A percentile compares a stretch with the other conserved stretches of the same genome.
These are phyloP conservation scores for Thrips palmi DNA, from an alignment of 1,140 invertebrate genomes.

Conservation along the genomic window DNA sequence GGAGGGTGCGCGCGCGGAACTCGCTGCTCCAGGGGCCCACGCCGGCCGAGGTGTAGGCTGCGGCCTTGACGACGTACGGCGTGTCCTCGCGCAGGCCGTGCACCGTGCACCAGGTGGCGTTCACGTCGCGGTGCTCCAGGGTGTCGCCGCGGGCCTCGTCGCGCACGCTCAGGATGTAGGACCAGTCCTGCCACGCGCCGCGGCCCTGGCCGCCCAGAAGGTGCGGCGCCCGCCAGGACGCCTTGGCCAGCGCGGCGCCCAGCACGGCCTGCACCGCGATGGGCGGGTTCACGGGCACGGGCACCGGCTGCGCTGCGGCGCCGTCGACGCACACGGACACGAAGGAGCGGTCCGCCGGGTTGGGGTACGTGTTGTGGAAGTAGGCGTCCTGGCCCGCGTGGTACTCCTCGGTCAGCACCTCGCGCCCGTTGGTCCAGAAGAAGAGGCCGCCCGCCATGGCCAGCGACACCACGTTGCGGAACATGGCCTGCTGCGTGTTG, in stretches of 20 bases:
- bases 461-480: slow-evolving; percentile 56
- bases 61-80: slow-evolving; percentile 55
- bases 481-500: slow-evolving; percentile 56
- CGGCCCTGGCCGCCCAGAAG: slow-evolving; percentile 56
- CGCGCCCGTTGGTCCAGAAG: slow-evolving; percentile 62
- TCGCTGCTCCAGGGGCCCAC: slow-evolving; percentile 65
- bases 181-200: slow-evolving; percentile 70
- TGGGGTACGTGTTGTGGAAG: slow-evolving; percentile 52
- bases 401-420: slow-evolving; percentile 54
- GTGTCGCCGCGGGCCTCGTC: slow-evolving; percentile 31
- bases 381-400: slow-evolving; percentile 40
- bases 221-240: slow-evolving; percentile 60
- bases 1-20: slow-evolving; percentile 46
- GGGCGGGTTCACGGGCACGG: slow-evolving; percentile 57
- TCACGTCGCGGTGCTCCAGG: slow-evolving; percentile 32
- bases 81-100: slow-evolving; percentile 48
- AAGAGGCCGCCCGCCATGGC: slow-evolving; percentile 55
- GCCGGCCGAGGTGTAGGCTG: slow-evolving; percentile 54
- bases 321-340: slow-evolving; percentile 37
- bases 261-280: slow-evolving; percentile 58
- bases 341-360: slow-evolving; percentile 25
- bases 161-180: slow-evolving; percentile 57
- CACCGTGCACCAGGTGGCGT: slow-evolving; percentile 38
- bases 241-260: slow-evolving; percentile 46
- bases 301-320: slow-evolving; percentile 48